Percentiles rank a stretch among this genome's conserved stretches.
Conservation (phyloP, 2,888 invertebrate genomes). For the Trissoscelio sp. region DNA sequence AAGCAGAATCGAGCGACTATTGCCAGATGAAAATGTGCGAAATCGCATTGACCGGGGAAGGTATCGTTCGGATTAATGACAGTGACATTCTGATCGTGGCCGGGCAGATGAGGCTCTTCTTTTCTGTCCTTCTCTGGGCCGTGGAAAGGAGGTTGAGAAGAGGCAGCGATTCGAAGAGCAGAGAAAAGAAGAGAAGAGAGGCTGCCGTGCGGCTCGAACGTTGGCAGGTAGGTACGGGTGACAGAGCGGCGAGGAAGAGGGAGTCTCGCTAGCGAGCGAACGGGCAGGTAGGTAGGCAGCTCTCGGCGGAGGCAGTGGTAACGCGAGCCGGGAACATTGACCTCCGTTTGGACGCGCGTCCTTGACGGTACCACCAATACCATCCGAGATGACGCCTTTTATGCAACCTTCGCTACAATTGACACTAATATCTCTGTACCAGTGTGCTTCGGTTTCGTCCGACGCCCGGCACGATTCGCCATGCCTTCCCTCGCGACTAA, state of each 20-base stretch:
- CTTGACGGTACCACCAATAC: slow-evolving; percentile 78
- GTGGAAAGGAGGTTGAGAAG: slow-evolving; percentile 35
- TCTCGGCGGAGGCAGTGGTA: slow-evolving; percentile 59
- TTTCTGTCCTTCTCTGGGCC: slow-evolving; percentile 43
- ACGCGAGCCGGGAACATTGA: slow-evolving; percentile 78
- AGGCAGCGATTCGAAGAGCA: slow-evolving; percentile 54
- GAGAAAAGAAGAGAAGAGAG: slow-evolving; percentile 26
- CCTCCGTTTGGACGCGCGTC: slow-evolving; percentile 80
- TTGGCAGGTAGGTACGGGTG: slow-evolving; percentile 41
- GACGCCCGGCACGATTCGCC: slow-evolving; percentile 46
- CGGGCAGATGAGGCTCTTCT: slow-evolving; percentile 73
- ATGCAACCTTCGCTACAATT: slow-evolving; percentile 79
- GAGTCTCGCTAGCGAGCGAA: slow-evolving; percentile 32
- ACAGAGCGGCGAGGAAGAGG: slow-evolving; percentile 49
- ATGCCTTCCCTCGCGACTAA: slow-evolving; percentile 46
- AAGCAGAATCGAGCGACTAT: not conserved
- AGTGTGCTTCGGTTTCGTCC: slow-evolving; percentile 55
- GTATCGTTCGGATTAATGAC: slow-evolving; percentile 78
- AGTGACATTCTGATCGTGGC: slow-evolving; percentile 79
- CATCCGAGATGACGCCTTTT: slow-evolving; percentile 78
- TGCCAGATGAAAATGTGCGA: slow-evolving; percentile 47
- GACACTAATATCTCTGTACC: slow-evolving; percentile 67
- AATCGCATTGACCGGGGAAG: slow-evolving; percentile 70
- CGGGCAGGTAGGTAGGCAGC: slow-evolving; percentile 43
- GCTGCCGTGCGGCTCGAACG: slow-evolving; percentile 22